Evolutionary conservation across 2,113 vertebrate species (phyloP), one percentile per base, ranked within the genome.

Genomic region (Leuciscus idus): DNA sequence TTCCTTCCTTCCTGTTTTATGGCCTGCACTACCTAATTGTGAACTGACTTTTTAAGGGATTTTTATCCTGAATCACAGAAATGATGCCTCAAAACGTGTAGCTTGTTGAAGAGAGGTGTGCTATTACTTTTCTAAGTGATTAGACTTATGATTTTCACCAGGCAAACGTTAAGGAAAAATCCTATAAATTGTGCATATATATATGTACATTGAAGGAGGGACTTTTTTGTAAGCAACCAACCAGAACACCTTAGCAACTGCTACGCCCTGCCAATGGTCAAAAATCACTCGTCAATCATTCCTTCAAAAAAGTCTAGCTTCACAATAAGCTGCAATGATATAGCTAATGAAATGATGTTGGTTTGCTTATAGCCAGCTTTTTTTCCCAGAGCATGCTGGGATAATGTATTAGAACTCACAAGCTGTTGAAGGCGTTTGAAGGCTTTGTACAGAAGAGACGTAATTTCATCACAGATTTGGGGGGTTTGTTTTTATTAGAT

Each of bases 381-480:
- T 80, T 61, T 26, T 80, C 55, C 77, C 77, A 26, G 77, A 61
- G 57, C 77, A 80, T 80, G 77, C 55, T 80, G 84, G 78, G 83
- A 88, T 77, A 80, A 85, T 85, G 55, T 81, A 80, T 79, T 86
- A 80, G 50, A 85, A 86, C 2, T 68, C 43, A 68, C 48, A 61
- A 52, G 28, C 79, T 68, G 52, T 68, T 66, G 59, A 86, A 84
- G 86, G 57, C 81, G 3, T 84, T 23, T 52, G 26, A 46, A 72
- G 36, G 2, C 68, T 72, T 72, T 72, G 36, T 57, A 74, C 72
- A 75, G 39, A 59, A n/a, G 50, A 46, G 86, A 36, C 0, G 48
- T 77, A 83, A 75, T 88, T 86, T 85, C 80, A 83, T 89, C 62
- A 30, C 79, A 82, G 81, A 62, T 74, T 81, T 70, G 66, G 26